phyloP scores from a whole-genome alignment of 1,140 invertebrate genomes.

The Habropoda laboriosa region DNA sequence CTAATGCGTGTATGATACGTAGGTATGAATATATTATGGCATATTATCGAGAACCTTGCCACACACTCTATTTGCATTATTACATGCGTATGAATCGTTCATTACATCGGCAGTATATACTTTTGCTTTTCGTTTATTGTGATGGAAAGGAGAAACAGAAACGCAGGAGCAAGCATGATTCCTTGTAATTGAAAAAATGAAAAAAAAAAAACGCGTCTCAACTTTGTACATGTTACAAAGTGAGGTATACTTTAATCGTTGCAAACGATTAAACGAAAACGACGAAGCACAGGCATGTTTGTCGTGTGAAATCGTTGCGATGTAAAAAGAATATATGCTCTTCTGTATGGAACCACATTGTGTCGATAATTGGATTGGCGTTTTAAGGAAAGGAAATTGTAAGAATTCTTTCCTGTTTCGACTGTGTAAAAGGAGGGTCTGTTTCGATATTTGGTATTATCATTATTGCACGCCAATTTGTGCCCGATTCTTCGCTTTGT shows the following conservation, averaged over 20 bases:
- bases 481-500: constrained; percentile 14
- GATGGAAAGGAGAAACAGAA: neutral
- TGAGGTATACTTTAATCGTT: neutral
- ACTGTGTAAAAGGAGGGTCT: no score
- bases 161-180: neutral
- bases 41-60: constrained; percentile 31
- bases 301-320: constrained; percentile 14
- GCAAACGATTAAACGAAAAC: neutral
- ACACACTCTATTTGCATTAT: constrained; percentile 25
- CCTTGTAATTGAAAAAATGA: neutral
- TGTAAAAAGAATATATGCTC: constrained; percentile 3
- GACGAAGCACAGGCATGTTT: neutral
- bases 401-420: neutral
- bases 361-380: neutral
- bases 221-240: neutral
- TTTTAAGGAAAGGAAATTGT: neutral
- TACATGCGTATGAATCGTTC: constrained; percentile 1
- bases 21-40: constrained; percentile 31
- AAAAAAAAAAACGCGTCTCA: no score
- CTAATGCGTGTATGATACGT: constrained; percentile 59
- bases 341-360: neutral
- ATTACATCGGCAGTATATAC: neutral
- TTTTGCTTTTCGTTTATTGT: constrained; percentile 1
- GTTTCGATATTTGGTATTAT: neutral
- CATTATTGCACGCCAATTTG: neutral